A percentile compares a stretch with the other conserved stretches of the same genome.
phyloP scores from a whole-genome alignment of 2,888 invertebrate genomes.

The Adineta ricciae region DNA sequence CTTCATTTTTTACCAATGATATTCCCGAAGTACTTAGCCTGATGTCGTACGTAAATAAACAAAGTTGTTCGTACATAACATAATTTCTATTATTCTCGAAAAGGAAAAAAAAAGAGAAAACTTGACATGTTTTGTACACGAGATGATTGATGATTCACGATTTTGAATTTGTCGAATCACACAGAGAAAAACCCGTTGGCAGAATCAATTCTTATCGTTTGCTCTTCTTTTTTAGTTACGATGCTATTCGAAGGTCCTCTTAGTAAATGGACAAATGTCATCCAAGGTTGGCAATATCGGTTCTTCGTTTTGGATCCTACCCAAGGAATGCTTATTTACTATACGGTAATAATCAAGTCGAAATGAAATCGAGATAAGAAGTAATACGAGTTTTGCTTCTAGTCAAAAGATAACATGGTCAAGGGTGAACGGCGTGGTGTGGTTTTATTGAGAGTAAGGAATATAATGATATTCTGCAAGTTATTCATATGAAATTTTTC shows the following conservation, averaged over 20 bases:
- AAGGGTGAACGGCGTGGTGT: conserved; percentile 89
- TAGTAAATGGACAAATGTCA: conserved; percentile 93
- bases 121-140: too few species aligned
- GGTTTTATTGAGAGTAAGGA: conserved; percentile 67
- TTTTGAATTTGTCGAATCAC: background rate
- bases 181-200: too few species aligned
- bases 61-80: background rate
- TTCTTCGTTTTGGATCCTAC: conserved; percentile 98
- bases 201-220: background rate
- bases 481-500: background rate
- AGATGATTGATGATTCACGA: background rate
- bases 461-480: background rate
- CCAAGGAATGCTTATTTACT: conserved; percentile 86
- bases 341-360: conserved; percentile 66
- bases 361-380: too few species aligned
- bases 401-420: conserved; percentile 98
- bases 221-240: background rate
- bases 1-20: background rate
- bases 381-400: conserved; percentile 38
- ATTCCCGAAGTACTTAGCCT: background rate
- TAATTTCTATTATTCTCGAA: background rate
- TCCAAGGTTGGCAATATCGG: conserved; percentile 95
- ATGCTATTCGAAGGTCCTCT: conserved; percentile 60
- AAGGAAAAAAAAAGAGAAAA: too few species aligned
- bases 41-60: background rate